These are phyloP conservation scores for Aphelocoma coerulescens DNA, from an alignment of 2,113 vertebrate genomes.

Conservation along the genomic window DNA sequence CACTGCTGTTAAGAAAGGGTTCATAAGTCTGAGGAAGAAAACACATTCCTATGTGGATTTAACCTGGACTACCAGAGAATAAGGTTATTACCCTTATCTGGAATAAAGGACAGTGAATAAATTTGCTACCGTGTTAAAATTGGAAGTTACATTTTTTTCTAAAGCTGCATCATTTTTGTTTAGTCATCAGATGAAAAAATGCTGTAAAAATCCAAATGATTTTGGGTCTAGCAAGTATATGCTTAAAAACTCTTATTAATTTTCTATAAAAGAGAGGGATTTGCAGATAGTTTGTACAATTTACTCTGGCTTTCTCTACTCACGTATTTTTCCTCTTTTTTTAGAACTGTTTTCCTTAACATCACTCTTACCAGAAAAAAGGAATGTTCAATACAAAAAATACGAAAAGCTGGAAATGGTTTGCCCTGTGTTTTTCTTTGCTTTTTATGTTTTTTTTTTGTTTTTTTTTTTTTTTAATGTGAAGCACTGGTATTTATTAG, in stretches of 20 bases:
- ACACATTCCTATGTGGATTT: neutral
- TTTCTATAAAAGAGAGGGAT: neutral
- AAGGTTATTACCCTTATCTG: neutral
- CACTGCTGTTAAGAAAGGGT: neutral
- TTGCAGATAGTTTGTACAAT: neutral
- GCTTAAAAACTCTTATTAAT: neutral
- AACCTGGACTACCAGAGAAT: neutral
- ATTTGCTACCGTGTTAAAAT: neutral
- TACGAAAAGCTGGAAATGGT: neutral
- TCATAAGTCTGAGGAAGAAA: neutral
- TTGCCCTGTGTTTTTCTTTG: neutral
- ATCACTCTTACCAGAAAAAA: neutral
- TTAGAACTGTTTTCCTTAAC: neutral
- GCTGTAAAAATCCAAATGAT: neutral
- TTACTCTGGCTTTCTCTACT: neutral
- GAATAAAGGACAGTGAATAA: neutral
- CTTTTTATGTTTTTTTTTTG: neutral
- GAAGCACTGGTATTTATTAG: neutral
- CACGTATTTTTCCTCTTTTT: neutral
- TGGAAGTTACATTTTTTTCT: neutral
- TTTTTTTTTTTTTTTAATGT: neutral
- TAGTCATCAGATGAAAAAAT: neutral
- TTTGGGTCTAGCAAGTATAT: neutral
- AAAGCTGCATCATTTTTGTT: neutral
- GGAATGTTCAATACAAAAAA: neutral